Conservation (phyloP, 1,140 invertebrate genomes). For the Meteorus sp. region DNA sequence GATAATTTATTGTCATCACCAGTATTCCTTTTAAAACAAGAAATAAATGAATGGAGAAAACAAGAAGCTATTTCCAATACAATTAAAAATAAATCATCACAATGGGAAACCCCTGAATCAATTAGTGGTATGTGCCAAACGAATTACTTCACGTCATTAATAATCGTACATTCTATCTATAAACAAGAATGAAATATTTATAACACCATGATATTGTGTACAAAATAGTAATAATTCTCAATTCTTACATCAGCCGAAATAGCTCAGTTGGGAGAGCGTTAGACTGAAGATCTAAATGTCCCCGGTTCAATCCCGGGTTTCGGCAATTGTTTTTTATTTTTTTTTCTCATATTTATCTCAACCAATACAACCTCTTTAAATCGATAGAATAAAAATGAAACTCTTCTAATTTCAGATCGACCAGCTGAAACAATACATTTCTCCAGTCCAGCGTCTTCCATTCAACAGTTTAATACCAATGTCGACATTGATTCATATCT, state of each 20-base stretch:
- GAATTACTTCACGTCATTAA: no score
- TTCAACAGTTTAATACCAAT: no score
- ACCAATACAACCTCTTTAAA: background rate
- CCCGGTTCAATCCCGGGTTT: constrained; percentile 61
- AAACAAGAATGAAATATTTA: no score
- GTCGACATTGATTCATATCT: no score
- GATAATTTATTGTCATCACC: no score
- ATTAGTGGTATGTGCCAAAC: background rate
- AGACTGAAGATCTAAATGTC: constrained; percentile 66
- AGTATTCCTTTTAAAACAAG: constrained; percentile 21
- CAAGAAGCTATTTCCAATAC: constrained; percentile 20
- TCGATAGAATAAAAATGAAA: background rate
- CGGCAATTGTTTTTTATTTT: constrained; percentile 30
- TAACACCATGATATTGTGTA: background rate
- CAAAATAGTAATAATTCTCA: background rate
- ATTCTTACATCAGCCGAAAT: constrained; percentile 55
- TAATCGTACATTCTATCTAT: constrained; percentile 8
- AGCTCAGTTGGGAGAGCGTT: constrained; percentile 67
- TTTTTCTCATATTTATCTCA: background rate
- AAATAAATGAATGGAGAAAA: constrained; percentile 32
- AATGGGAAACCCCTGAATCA: background rate
- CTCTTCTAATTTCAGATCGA: no score
- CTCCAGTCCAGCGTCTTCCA: no score
- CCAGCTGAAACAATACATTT: no score
- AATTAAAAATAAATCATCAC: constrained; percentile 14